Base-by-base conservation (phyloP, 2,888 invertebrate species). In the Drosophila algonquin region DNA sequence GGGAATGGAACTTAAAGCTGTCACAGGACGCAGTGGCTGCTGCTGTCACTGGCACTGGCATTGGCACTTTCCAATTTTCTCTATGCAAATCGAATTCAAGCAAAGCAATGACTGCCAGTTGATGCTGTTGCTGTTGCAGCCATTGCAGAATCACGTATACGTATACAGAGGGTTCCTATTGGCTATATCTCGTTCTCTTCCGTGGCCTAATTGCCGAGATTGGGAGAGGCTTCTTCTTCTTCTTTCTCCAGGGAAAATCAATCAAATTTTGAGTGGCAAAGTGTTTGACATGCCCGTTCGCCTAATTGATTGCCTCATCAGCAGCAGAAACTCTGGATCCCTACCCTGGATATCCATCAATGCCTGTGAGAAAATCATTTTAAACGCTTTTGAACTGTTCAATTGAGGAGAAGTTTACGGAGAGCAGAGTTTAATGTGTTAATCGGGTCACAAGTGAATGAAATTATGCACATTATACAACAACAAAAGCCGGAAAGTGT, bases 251-350 rank as follows among this genome's bases (percentile, higher is more conserved):
- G 14, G 9, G 62, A 79, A 78, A 82, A 82, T 83, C 83, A 82
- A 83, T 83, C 86, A 83, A 82, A 75, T 72, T 73, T 63, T 58
- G 50, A 70, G 73, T 68, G 72, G 58, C 72, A 74, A 73, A 74
- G 68, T 60, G 73, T 68, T 87, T 79, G 85, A 72, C 85, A 83
- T 48, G 18, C 52, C 55, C 40, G 69, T 50, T 40, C 48, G 58
- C 51, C 70, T 72, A 83, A 83, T 88, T 88, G 83, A 83, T 88
- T 80, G 80, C 80, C 72, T 68, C 67, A 62, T 32, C 59, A 65
- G 40, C 58, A 64, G 21, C 48, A 54, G 45, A 24, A 12, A 4
- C 44, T 21, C 21, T 21, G 21, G 21, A 46, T n/a, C 18, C 24
- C 14, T 10, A 45, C 45, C 18, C 45, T 48, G 63, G 47, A 67